These are phyloP conservation scores for Propsilocerus akamusi DNA, from an alignment of 1,140 invertebrate genomes.

Conservation along the genomic window DNA sequence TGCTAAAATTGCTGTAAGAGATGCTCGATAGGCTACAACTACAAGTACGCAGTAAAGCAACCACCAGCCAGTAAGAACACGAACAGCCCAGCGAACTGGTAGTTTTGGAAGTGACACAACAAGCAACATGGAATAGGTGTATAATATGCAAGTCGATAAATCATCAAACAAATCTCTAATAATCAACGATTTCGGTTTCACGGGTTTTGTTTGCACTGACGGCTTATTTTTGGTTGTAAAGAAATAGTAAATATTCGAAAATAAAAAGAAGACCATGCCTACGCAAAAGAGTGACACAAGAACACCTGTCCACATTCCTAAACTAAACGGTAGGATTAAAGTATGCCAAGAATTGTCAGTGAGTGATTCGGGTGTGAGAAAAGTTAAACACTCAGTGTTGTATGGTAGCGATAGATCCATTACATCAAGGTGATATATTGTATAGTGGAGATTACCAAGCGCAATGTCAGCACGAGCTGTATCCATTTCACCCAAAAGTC, in stretches of 20 bases:
- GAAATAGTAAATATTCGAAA: conserved; percentile 14
- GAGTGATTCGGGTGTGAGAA: conserved; percentile 57
- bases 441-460: conserved; percentile 58
- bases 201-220: neutral
- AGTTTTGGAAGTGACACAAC: conserved; percentile 54
- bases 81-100: conserved; percentile 53
- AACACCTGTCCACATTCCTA: conserved; percentile 19
- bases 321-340: conserved; percentile 54
- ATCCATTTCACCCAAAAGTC: conserved; percentile 50
- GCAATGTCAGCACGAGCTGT: conserved; percentile 46
- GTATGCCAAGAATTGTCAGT: conserved; percentile 67
- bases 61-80: conserved; percentile 64
- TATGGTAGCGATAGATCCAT: conserved; percentile 63
- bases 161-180: conserved; percentile 39
- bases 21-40: conserved; percentile 56
- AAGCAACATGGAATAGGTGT: conserved; percentile 60
- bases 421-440: conserved; percentile 39
- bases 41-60: conserved; percentile 67
- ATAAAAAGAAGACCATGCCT: conserved; percentile 16
- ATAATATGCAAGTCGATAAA: conserved; percentile 47
- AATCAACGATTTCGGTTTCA: neutral
- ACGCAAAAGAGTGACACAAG: conserved; percentile 17
- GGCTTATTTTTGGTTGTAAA: neutral
- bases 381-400: conserved; percentile 61
- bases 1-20: conserved; percentile 63